phyloP scores from a whole-genome alignment of 2,113 vertebrate genomes.

The Xenopus tropicalis region UCB_Xtro_10.0 CM004446.2:83977001-83977500 shows the following conservation, averaged over 20 bases:
- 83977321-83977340: constrained; percentile 56
- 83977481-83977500: constrained; percentile 46
- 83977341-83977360: constrained; percentile 68
- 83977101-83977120: no score
- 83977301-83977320: constrained; percentile 56
- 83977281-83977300: constrained; percentile 49
- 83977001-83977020: no score
- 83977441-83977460: neutral
- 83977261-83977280: constrained; percentile 55
- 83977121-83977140: no score
- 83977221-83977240: neutral
- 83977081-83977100: no score
- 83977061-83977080: no score
- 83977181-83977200: no score
- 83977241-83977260: constrained; percentile 43
- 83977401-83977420: constrained; percentile 53
- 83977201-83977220: neutral
- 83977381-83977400: constrained; percentile 61
- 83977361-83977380: constrained; percentile 65
- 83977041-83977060: no score
- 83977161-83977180: no score
- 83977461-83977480: constrained; percentile 50
- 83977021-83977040: no score
- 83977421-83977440: constrained; percentile 19
- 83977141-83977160: no score